Base-by-base conservation (phyloP, 2,888 invertebrate species). In the Mythimna loreyi region DNA sequence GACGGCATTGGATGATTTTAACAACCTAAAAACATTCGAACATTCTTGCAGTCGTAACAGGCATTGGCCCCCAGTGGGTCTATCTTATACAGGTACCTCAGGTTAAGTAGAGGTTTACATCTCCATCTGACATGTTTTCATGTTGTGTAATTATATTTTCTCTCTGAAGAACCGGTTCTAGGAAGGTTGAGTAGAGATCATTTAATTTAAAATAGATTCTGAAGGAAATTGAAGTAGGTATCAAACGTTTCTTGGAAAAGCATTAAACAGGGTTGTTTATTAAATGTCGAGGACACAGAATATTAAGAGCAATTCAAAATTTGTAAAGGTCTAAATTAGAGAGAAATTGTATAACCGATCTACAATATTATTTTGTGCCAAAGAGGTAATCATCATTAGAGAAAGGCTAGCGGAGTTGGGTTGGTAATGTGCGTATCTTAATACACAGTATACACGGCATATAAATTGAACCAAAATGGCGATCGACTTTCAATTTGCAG, bases 341-440 rank as follows among this genome's bases (percentile, higher is more conserved):
- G 47, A 9, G 21, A 25, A 21, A 33, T 23, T 7, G 5, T n/a
- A 13, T 28, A 33, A 55, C 64, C 55, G 56, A 43, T 73, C 28
- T 36, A 16, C 19, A 49, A 33, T 53, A 47, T 47, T 67, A 47
- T 74, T 53, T 33, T 56, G 23, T 56, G 7, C 23, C 50, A 36
- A 25, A 55, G 33, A 21, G 9, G 43, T 60, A 30, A 68, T 75
- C 23, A 56, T 67, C 50, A 28, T 62, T 59, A 55, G 28, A 28
- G 75, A 13, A 28, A 55, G 16, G 55, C 11, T 33, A 7, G 49
- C 8, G 19, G 6, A 16, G 11, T 58, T 58, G 25, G n/a, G 40
- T 66, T 28, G 9, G 21, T 43, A 71, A 50, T 33, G n/a, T 55
- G 55, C n/a, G 11, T 66, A 23, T 23, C 3, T 23, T 40, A 40